phyloP scores from a whole-genome alignment of 2,888 invertebrate species.

The Rhyacophila evoluta region DNA sequence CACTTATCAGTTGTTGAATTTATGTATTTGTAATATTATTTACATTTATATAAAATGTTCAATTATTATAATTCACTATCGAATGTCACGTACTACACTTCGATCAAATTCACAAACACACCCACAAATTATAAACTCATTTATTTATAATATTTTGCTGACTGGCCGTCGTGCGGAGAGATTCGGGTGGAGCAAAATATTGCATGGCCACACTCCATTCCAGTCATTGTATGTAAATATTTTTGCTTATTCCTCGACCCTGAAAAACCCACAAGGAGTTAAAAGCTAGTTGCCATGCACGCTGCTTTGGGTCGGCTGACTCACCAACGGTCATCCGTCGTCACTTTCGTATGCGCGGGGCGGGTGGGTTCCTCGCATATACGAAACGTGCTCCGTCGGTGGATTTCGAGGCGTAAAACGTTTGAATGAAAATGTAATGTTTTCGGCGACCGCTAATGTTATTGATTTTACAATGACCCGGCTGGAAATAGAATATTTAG shows the following conservation, averaged over 20 bases:
- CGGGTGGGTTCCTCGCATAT: neutral
- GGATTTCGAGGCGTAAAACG: neutral
- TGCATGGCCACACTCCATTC: neutral
- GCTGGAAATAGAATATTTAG: neutral
- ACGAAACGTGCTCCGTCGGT: neutral
- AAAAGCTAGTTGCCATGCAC: neutral
- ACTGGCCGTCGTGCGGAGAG: too few species aligned
- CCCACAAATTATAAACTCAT: too few species aligned
- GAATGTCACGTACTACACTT: too few species aligned
- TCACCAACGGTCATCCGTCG: neutral
- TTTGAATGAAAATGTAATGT: neutral
- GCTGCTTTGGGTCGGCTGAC: neutral
- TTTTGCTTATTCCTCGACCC: neutral
- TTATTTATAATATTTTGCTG: too few species aligned
- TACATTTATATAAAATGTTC: too few species aligned
- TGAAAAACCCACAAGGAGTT: slow-evolving; percentile 11
- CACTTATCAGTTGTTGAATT: too few species aligned
- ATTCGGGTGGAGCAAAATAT: neutral
- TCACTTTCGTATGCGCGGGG: neutral
- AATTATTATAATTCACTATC: too few species aligned
- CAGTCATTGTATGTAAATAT: neutral
- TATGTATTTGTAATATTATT: too few species aligned
- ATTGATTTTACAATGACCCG: neutral
- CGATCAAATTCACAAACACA: too few species aligned
- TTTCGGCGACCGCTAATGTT: neutral